These are phyloP conservation scores for Morinoia aosen DNA, from an alignment of 2,888 invertebrate species.

Conservation along the genomic window DNA sequence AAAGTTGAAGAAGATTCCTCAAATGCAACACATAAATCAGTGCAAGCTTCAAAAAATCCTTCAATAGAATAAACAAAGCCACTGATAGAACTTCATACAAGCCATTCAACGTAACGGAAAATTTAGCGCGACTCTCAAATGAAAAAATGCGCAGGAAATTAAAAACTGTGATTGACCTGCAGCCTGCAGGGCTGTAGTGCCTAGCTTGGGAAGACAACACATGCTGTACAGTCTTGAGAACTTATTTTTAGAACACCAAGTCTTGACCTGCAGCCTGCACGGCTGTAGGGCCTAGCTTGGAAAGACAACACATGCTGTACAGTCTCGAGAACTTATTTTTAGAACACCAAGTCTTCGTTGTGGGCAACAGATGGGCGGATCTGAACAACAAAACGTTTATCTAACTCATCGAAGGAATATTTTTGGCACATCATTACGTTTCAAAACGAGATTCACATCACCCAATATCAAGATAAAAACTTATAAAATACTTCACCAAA, in stretches of 20 bases:
- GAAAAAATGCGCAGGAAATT: too few species aligned
- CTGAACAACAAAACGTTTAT: not conserved
- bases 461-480: not conserved
- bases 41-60: too few species aligned
- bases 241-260: not conserved
- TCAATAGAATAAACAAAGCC: not conserved
- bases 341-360: not conserved
- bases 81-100: not conserved
- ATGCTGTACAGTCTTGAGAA: not conserved
- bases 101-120: not conserved
- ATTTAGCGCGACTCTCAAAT: not conserved
- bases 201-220: not conserved
- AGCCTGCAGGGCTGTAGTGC: not conserved
- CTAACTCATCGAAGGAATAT: not conserved
- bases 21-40: too few species aligned
- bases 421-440: not conserved
- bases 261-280: not conserved
- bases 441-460: not conserved
- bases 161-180: not conserved
- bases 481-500: not conserved
- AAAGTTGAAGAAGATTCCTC: too few species aligned
- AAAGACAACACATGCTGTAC: not conserved
- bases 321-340: not conserved
- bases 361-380: not conserved
- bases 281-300: not conserved